phyloP scores from a whole-genome alignment of 2,888 invertebrate species.

The Dysmachus trigonus region DNA sequence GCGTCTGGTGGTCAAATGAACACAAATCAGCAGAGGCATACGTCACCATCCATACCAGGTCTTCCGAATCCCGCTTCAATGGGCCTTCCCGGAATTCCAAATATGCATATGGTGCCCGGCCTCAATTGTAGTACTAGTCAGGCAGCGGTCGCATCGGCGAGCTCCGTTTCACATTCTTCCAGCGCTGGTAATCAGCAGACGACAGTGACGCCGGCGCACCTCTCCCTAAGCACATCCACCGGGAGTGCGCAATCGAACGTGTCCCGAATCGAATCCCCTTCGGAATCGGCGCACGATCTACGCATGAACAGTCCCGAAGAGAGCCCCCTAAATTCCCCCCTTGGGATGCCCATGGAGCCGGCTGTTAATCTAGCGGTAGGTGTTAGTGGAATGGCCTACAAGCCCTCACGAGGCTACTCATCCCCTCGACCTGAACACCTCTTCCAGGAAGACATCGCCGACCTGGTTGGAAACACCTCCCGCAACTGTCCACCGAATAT shows the following conservation, averaged over 20 bases:
- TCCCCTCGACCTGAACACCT: constrained; percentile 69
- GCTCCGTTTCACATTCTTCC: constrained; percentile 49
- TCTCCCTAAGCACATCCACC: constrained; percentile 41
- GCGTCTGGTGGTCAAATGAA: constrained; percentile 61
- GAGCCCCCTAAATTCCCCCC: constrained; percentile 73
- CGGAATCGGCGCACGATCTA: constrained; percentile 63
- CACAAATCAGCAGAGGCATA: constrained; percentile 50
- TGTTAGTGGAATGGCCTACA: constrained; percentile 72
- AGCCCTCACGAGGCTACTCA: constrained; percentile 66
- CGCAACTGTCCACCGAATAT: constrained; percentile 55
- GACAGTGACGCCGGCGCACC: constrained; percentile 50
- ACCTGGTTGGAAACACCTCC: constrained; percentile 59
- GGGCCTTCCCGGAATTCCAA: constrained; percentile 53
- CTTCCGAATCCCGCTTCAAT: constrained; percentile 55
- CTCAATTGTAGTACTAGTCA: constrained; percentile 50
- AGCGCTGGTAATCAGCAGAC: constrained; percentile 45
- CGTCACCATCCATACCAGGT: constrained; percentile 48
- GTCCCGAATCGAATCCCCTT: constrained; percentile 62
- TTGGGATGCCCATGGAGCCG: constrained; percentile 74
- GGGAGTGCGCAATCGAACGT: constrained; percentile 53
- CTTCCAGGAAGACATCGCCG: constrained; percentile 73
- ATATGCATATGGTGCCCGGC: constrained; percentile 53
- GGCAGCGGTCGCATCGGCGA: constrained; percentile 46
- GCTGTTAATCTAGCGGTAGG: constrained; percentile 64
- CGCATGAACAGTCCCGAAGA: constrained; percentile 68